phyloP scores from a whole-genome alignment of 92 coral and sea anemone species.

The Phenganax marumi region DNA sequence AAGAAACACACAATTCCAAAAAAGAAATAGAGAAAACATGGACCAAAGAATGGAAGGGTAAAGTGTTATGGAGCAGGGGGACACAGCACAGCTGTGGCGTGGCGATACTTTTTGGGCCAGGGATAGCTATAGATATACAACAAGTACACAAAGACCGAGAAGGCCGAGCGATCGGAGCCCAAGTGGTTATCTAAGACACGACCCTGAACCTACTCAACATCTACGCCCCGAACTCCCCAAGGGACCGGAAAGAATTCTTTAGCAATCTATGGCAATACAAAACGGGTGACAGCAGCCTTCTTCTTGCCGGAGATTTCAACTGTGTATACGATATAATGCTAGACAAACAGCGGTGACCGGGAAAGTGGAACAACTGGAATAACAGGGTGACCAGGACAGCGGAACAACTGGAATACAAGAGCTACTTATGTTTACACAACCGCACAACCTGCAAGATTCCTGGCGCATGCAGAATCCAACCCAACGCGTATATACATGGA shows the following conservation, averaged over 20 bases:
- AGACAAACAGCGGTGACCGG: conserved; percentile 38
- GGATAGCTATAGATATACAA: not conserved
- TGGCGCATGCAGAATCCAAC: conserved; percentile 23
- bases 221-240: conserved; percentile 35
- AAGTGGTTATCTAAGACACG: not conserved
- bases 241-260: conserved; percentile 28
- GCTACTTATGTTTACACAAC: not conserved
- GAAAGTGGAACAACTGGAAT: not conserved
- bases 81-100: conserved; percentile 35
- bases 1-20: conserved; percentile 50
- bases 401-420: not conserved
- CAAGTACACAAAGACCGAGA: not conserved
- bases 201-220: conserved; percentile 20
- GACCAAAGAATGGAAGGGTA: conserved; percentile 47
- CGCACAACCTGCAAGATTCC: not conserved
- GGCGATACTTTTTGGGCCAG: conserved; percentile 23
- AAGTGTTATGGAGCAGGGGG: conserved; percentile 22
- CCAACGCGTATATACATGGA: conserved; percentile 24
- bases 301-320: conserved; percentile 52
- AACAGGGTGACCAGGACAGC: not conserved
- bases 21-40: conserved; percentile 15
- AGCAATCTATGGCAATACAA: not conserved
- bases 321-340: not conserved
- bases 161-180: conserved; percentile 1
- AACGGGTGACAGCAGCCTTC: not conserved